Conservation (phyloP, 2,888 invertebrate genomes). For the Hemaris fuciformis region DNA sequence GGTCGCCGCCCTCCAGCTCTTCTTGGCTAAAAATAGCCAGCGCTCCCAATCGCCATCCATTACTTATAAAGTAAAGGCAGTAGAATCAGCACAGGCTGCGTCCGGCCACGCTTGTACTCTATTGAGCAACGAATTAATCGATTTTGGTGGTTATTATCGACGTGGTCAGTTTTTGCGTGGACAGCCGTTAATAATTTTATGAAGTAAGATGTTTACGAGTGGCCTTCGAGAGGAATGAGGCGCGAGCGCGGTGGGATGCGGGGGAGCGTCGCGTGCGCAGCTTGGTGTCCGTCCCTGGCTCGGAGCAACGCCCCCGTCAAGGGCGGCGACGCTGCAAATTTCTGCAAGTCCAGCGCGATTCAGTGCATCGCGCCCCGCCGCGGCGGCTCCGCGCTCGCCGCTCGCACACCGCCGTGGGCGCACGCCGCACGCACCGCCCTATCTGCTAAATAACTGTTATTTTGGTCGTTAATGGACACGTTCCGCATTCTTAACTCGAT, state of each 20-base stretch:
- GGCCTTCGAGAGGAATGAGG: constrained; percentile 34
- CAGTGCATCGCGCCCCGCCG: constrained; percentile 81
- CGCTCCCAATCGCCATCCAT: constrained; percentile 8
- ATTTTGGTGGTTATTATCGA: constrained; percentile 11
- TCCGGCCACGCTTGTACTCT: background rate
- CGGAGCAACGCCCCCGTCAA: constrained; percentile 82
- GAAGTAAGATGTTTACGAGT: constrained; percentile 29
- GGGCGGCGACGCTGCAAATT: constrained; percentile 81
- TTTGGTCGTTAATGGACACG: constrained; percentile 76
- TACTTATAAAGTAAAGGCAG: constrained; percentile 10
- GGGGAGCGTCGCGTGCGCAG: constrained; percentile 78
- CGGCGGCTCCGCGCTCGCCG: constrained; percentile 76
- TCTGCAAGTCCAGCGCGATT: constrained; percentile 77
- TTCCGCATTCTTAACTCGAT: constrained; percentile 73
- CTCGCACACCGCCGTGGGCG: constrained; percentile 56
- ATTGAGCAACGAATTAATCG: background rate
- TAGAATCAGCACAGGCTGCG: constrained; percentile 3
- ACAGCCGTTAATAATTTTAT: constrained; percentile 35
- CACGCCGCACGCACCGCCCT: constrained; percentile 66
- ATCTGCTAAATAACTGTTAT: constrained; percentile 75
- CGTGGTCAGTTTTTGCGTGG: constrained; percentile 14
- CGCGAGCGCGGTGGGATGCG: constrained; percentile 48
- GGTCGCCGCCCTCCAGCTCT: constrained; percentile 70
- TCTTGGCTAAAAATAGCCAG: constrained; percentile 64
- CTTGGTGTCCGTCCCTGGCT: constrained; percentile 76